phyloP scores from a whole-genome alignment of 2,797 vertebrate genomes.

The Gastrophryne carolinensis region DNA sequence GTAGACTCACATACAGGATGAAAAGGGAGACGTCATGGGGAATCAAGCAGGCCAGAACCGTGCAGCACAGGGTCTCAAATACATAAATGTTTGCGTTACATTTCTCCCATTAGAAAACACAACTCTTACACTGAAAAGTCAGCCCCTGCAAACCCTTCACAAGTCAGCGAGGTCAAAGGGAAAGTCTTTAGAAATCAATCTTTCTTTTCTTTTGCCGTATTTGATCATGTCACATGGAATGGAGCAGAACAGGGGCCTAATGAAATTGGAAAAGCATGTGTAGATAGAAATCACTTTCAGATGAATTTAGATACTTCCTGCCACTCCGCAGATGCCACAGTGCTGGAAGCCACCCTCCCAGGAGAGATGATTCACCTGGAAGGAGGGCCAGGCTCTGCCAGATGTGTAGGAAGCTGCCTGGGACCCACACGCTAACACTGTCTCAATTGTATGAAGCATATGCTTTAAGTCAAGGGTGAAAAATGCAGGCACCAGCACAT shows the following conservation, averaged over 20 bases:
- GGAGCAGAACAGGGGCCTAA: slow-evolving; percentile 71
- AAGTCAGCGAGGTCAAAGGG: slow-evolving; percentile 73
- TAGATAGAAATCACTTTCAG: slow-evolving; percentile 87
- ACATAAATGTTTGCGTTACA: slow-evolving; percentile 22
- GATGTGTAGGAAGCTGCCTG: slow-evolving; percentile 90
- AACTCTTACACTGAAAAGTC: slow-evolving; percentile 20
- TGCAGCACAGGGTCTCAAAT: neutral
- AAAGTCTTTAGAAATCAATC: slow-evolving; percentile 64
- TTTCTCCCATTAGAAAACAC: slow-evolving; percentile 10
- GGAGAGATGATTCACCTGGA: slow-evolving; percentile 93
- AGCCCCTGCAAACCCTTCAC: neutral
- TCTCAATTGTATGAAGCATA: slow-evolving; percentile 91
- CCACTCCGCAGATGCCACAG: slow-evolving; percentile 86
- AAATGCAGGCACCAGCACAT: slow-evolving; percentile 90
- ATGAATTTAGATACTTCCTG: slow-evolving; percentile 90
- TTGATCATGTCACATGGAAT: slow-evolving; percentile 78
- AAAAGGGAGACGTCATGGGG: slow-evolving; percentile 9
- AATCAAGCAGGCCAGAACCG: neutral
- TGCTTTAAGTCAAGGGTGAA: slow-evolving; percentile 97
- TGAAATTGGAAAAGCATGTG: slow-evolving; percentile 88
- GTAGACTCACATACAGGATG: slow-evolving; percentile 2
- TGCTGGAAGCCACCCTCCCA: slow-evolving; percentile 82
- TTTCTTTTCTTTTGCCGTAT: slow-evolving; percentile 69
- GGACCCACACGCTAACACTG: slow-evolving; percentile 86
- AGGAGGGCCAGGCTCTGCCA: slow-evolving; percentile 87